Conservation (phyloP, 2,797 vertebrate genomes). For the Threskiornis aethiopicus region DNA sequence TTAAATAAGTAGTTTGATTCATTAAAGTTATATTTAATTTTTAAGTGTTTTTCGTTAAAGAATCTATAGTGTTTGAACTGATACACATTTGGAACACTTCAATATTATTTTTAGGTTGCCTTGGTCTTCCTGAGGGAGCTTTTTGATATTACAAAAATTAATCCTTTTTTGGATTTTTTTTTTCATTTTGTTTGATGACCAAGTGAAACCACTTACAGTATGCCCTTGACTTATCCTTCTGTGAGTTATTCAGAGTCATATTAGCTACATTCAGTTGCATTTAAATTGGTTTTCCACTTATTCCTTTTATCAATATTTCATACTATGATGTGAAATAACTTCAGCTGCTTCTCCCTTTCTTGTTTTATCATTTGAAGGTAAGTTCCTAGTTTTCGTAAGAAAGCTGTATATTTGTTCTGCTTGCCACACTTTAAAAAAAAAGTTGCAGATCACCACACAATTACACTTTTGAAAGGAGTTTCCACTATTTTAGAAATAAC, state of each 20-base stretch:
- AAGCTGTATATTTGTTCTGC: neutral
- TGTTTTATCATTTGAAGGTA: neutral
- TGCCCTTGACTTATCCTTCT: neutral
- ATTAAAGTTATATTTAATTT: neutral
- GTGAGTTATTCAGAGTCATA: neutral
- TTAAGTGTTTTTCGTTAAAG: neutral
- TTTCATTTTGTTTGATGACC: neutral
- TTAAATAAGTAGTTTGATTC: neutral
- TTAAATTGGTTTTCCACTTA: neutral
- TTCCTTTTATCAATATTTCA: neutral
- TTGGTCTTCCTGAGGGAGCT: neutral
- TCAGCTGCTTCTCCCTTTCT: neutral
- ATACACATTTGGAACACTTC: neutral
- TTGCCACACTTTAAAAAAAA: neutral
- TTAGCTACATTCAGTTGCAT: neutral
- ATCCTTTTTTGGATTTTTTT: neutral
- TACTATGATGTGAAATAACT: neutral
- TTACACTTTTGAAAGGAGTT: neutral
- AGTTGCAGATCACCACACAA: neutral
- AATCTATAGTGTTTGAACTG: neutral
- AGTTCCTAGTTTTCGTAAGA: neutral
- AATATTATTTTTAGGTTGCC: neutral
- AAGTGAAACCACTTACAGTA: neutral
- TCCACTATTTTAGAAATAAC: neutral
- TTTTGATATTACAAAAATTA: neutral